phyloP scores from a whole-genome alignment of 2,113 vertebrate genomes.

The Aptenodytes forsteri region DNA sequence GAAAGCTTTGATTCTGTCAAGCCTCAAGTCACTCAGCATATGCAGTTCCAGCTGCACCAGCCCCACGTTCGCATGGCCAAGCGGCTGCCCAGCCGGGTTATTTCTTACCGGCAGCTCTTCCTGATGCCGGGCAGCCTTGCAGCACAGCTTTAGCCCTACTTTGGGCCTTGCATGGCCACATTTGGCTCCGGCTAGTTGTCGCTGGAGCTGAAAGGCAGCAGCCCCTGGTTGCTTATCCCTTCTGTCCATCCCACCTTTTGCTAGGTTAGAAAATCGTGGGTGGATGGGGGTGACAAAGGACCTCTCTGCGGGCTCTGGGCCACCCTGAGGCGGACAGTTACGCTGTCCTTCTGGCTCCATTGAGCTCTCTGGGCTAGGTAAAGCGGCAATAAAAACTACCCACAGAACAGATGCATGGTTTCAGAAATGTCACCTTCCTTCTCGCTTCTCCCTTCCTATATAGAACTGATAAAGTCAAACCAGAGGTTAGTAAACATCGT shows the following conservation, averaged over 20 bases:
- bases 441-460: not conserved
- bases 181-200: not conserved
- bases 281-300: not conserved
- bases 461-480: not conserved
- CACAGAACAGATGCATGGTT: not conserved
- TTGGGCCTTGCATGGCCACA: not conserved
- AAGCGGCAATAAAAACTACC: not conserved
- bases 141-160: not conserved
- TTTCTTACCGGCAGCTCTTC: not conserved
- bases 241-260: not conserved
- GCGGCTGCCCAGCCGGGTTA: not conserved
- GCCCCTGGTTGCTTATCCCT: not conserved
- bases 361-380: not conserved
- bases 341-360: not conserved
- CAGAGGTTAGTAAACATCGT: not conserved
- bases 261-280: not conserved
- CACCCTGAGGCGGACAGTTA: not conserved
- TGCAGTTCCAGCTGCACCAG: not conserved
- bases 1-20: not conserved
- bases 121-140: not conserved
- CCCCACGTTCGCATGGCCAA: rapidly evolving
- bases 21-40: not conserved
- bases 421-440: not conserved
- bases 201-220: not conserved
- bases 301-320: not conserved